A percentile compares a stretch with the other conserved stretches of the same genome.
Evolutionary conservation across 1,140 invertebrate genomes (phyloP).

Genomic region (Ectropis grisescens): DNA sequence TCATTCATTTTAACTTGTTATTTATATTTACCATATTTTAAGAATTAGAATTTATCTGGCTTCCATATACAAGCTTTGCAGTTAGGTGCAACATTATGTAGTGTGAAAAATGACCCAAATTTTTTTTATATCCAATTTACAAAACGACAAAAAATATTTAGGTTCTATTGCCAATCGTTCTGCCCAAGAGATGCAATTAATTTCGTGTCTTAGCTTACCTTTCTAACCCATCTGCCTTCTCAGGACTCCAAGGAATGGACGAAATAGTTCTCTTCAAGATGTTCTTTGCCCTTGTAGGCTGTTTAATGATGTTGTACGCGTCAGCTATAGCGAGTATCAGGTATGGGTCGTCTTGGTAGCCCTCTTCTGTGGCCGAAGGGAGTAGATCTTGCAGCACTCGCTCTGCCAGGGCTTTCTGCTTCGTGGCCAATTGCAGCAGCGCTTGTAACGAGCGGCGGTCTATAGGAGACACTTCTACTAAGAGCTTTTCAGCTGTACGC

Average conservation of each 20-base stretch:
- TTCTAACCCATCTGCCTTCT: slow-evolving; percentile 96
- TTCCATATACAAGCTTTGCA: too few relatives aligned
- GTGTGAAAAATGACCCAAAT: too few relatives aligned
- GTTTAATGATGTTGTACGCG: slow-evolving; percentile 90
- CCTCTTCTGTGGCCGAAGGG: slow-evolving; percentile 79
- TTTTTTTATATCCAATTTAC: too few relatives aligned
- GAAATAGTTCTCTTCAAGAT: slow-evolving; percentile 89
- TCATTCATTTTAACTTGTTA: too few relatives aligned
- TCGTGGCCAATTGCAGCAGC: slow-evolving; percentile 86
- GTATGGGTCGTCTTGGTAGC: slow-evolving; percentile 83
- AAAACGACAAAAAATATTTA: too few relatives aligned
- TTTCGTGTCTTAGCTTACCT: slow-evolving; percentile 64
- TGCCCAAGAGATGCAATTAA: too few relatives aligned
- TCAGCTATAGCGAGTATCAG: slow-evolving; percentile 90
- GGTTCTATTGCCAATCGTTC: too few relatives aligned
- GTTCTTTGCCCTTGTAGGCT: slow-evolving; percentile 90
- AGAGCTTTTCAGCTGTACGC: slow-evolving; percentile 83
- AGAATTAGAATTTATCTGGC: too few relatives aligned
- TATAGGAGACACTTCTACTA: slow-evolving; percentile 80
- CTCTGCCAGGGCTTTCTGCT: slow-evolving; percentile 89
- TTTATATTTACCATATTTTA: too few relatives aligned
- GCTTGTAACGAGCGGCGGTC: slow-evolving; percentile 83
- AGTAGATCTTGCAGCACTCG: slow-evolving; percentile 87
- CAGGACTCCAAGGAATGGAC: slow-evolving; percentile 91
- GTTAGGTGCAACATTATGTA: too few relatives aligned